Percentiles rank a stretch among this genome's conserved stretches.
Conservation (phyloP, 1,140 invertebrate species). For the Drosophila asahinai region DNA sequence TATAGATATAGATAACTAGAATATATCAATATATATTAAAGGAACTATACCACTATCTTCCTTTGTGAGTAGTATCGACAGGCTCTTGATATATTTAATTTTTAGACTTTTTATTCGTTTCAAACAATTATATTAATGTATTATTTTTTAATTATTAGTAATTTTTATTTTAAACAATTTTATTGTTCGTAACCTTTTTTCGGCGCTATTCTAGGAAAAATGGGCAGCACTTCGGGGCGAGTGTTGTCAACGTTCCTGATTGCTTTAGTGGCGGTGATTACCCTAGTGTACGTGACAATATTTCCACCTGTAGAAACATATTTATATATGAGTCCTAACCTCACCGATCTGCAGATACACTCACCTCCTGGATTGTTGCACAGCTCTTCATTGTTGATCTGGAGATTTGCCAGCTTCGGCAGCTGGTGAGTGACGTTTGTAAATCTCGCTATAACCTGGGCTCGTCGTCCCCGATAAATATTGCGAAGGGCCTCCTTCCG, state of each 20-base stretch:
- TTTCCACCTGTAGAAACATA: not conserved
- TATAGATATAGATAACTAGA: too few relatives aligned
- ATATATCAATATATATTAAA: too few relatives aligned
- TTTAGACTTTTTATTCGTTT: not conserved
- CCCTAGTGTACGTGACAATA: fast-evolving
- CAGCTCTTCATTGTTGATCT: not conserved
- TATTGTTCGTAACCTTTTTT: not conserved
- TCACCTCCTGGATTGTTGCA: not conserved
- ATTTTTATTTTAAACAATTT: too few relatives aligned
- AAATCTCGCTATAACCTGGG: not conserved
- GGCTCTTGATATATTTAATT: not conserved
- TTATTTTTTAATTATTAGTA: too few relatives aligned
- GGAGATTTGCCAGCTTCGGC: not conserved
- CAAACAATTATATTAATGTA: too few relatives aligned
- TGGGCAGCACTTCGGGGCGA: not conserved
- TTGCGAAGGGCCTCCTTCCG: fast-evolving
- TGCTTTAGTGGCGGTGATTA: not conserved
- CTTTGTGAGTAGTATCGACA: not conserved
- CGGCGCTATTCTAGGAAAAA: not conserved
- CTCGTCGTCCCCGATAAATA: not conserved
- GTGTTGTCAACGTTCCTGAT: not conserved
- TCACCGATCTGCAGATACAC: not conserved
- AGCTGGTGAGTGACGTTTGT: not conserved
- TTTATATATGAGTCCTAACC: not conserved
- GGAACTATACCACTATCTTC: too few relatives aligned